Evolutionary conservation across 2,113 vertebrate species (phyloP), one percentile per base, ranked within the genome.

Genomic region (Embiotoca jacksoni): DNA sequence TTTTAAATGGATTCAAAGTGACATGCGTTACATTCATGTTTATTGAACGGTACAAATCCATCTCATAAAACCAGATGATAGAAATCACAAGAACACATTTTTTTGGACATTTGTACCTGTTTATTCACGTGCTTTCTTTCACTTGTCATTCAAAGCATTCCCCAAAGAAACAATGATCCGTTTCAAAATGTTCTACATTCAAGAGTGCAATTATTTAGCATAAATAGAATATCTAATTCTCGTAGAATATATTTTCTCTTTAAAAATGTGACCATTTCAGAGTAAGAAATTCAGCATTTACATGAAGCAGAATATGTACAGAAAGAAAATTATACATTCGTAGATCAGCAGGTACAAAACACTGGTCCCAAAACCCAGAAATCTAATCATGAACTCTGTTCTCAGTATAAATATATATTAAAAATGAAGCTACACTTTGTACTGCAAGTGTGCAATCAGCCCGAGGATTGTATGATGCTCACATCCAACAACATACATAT

Each of bases 361-460:
- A 84, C 70, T 89, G 83, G 84, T 88, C 87, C 89, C 72, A 75
- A 84, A 90, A 85, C 83, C 79, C 72, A 72, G 73, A 78, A 70
- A 73, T 54, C 73, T 53, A 78, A 84, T 35, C 5, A 46, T 59
- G 13, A 76, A 53, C 32, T 76, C 70, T 66, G 14, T 41, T 75
- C 50, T 77, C 7, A 71, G 66, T 79, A 91, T 61, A 90, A 83
- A 90, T 83, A 89, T 75, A 85, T 67, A 69, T 71, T n/a, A 37
- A 56, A 80, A 75, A 86, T 75, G 41, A 82, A 80, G 78, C 80
- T 82, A 87, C 44, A 72, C 30, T 49, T 63, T 67, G 83, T 69
- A 72, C 64, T 72, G 60, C 41, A 56, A 63, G 36, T 82, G 73
- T 81, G 49, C 55, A 72, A 72, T 70, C 71, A 81, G 59, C 62